Percentiles rank a stretch among this genome's conserved stretches.
Evolutionary conservation across 2,113 vertebrate genomes (phyloP).

Genomic region (Antechinus stuartii): DNA sequence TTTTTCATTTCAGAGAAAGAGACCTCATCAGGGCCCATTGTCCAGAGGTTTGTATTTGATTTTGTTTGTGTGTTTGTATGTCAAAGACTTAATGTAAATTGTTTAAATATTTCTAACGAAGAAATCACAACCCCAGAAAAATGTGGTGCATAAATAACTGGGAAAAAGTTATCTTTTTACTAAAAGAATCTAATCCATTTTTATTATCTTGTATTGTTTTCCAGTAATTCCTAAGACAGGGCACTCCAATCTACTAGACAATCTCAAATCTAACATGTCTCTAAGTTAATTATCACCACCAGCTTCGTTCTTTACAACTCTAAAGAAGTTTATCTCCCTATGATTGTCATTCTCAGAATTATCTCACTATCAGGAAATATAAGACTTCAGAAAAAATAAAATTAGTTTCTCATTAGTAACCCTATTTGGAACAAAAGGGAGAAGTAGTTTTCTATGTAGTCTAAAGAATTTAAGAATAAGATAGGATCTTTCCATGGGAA

Average conservation of each 20-base stretch:
- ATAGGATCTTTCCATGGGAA: not conserved
- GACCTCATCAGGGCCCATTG: not conserved
- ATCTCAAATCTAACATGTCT: constrained; percentile 40
- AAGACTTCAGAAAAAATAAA: not conserved
- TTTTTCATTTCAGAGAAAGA: constrained; percentile 13
- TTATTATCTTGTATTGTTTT: not conserved
- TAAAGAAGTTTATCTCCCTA: not conserved
- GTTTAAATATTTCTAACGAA: not conserved
- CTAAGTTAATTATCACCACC: constrained; percentile 1
- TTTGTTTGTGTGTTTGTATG: not conserved
- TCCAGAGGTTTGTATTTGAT: not conserved
- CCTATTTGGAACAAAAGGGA: not conserved
- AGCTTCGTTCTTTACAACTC: not conserved
- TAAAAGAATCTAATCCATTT: constrained; percentile 24
- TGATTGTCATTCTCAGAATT: not conserved
- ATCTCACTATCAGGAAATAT: not conserved
- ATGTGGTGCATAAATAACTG: constrained; percentile 2
- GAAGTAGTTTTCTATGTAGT: too few species aligned
- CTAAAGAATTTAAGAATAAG: not conserved
- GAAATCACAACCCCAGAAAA: constrained; percentile 8
- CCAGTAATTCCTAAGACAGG: constrained; percentile 37
- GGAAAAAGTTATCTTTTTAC: not conserved
- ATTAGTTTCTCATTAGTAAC: not conserved
- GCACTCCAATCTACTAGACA: constrained; percentile 15
- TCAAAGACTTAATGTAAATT: not conserved